phyloP scores from a whole-genome alignment of 2,113 vertebrate species.

The Phyllopteryx taeniolatus region DNA sequence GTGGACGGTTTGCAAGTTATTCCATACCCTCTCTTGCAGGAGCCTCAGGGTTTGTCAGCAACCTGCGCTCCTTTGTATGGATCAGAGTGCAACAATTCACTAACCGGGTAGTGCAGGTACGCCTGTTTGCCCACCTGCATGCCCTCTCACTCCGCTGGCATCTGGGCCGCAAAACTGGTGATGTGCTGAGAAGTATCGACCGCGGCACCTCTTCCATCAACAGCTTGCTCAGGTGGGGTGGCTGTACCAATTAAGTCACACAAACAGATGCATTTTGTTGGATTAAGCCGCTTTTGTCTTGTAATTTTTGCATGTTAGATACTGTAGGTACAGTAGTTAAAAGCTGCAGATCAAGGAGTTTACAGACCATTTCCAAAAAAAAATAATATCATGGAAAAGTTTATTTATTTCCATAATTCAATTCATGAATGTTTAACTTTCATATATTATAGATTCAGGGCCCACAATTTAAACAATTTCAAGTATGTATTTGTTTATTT shows the following conservation, averaged over 20 bases:
- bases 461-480: no score
- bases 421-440: no score
- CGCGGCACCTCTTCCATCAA: slow-evolving; percentile 90
- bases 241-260: background rate
- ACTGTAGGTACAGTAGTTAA: no score
- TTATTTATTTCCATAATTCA: no score
- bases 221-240: slow-evolving; percentile 82
- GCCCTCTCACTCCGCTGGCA: slow-evolving; percentile 91
- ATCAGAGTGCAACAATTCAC: slow-evolving; percentile 96
- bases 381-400: no score
- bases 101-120: slow-evolving; percentile 82
- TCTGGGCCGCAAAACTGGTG: slow-evolving; percentile 86
- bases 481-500: no score
- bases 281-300: no score
- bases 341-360: no score
- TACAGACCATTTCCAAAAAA: no score
- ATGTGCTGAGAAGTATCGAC: slow-evolving; percentile 89
- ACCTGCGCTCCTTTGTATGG: slow-evolving; percentile 90
- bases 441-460: no score
- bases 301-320: no score
- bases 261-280: background rate
- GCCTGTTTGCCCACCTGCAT: slow-evolving; percentile 87
- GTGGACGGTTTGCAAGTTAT: background rate
- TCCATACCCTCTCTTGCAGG: slow-evolving; percentile 44
- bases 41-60: slow-evolving; percentile 86